A percentile compares a stretch with the other conserved stretches of the same genome.
phyloP scores from a whole-genome alignment of 2,797 vertebrate genomes.

The Rhinichthys osculus region DNA sequence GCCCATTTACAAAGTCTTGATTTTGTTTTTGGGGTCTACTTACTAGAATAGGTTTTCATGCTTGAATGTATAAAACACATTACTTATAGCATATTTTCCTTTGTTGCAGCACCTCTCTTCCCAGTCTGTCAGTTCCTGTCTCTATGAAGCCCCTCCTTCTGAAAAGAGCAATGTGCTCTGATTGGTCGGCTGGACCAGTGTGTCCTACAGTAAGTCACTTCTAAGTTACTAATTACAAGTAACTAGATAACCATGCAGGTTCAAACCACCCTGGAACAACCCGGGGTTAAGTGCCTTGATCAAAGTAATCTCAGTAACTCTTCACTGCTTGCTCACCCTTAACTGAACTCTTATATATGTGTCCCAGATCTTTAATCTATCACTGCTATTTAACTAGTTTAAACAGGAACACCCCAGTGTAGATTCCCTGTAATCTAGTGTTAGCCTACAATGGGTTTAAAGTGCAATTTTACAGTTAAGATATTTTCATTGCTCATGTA shows the following conservation, averaged over 20 bases:
- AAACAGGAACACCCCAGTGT: not conserved
- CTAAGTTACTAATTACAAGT: not conserved
- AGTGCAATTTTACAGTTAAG: not conserved
- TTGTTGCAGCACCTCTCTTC: not conserved
- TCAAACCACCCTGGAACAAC: not conserved
- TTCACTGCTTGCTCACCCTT: not conserved
- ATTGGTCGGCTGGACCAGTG: not conserved
- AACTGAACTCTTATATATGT: constrained; percentile 10
- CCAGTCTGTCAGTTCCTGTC: not conserved
- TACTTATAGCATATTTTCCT: not conserved
- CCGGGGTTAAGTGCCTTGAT: not conserved
- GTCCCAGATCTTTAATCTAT: not conserved
- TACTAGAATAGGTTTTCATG: too few species aligned
- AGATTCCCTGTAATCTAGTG: constrained; percentile 20
- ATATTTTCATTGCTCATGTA: not conserved
- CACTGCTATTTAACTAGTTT: not conserved
- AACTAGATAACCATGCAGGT: not conserved
- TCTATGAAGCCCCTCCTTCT: not conserved
- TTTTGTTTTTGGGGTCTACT: too few species aligned
- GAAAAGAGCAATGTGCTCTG: not conserved
- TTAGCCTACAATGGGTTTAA: constrained; percentile 17
- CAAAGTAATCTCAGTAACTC: not conserved
- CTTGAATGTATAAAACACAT: not conserved
- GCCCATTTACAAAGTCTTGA: too few species aligned
- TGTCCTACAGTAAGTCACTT: not conserved